Base-by-base conservation (phyloP, 2,888 invertebrate species). In the Eretmocerus hayati region DNA sequence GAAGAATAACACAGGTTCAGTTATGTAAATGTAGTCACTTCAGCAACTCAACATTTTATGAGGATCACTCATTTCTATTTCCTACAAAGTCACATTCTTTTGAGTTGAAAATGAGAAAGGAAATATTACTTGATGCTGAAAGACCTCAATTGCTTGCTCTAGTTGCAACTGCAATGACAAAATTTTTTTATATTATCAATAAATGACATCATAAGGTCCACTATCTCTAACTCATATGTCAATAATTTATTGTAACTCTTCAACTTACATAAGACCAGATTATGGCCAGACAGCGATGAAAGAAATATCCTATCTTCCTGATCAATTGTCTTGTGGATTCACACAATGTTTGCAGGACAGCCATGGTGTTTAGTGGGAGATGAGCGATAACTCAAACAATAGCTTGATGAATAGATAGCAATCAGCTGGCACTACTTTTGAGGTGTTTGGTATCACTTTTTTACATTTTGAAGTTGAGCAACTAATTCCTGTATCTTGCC, bases 181-280 rank as follows among this genome's bases (percentile, higher is more conserved):
- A 26, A 23, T 38, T 15, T n/a, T 42, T 16, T 8, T 42, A 31
- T 31, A 5, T 31, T 32, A 31, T n/a, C n/a, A n/a, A n/a, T n/a
- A n/a, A n/a, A n/a, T n/a, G n/a, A n/a, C n/a, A n/a, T n/a, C n/a
- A 26, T 26, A 26, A 26, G 1, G 6, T 33, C 26, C 6, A 36
- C 2, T 36, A 21, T 16, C 9, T 33, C 21, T 35, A 35, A 35
- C 6, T 36, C 19, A 26, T 13, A 15, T 5, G 31, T 45, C 39
- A 36, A 44, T 33, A 36, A 52, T 41, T 46, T 19, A 31, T 40
- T 48, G 5, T 23, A 47, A 37, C 40, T 32, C 45, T 52, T 43
- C 30, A 59, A 68, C 68, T 69, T 67, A 69, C 69, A 59, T 58
- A 57, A 54, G 58, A 55, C 55, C 57, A 63, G 51, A 65, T 43